Conservation (phyloP, 1,140 invertebrate species). For the Tigriopus japonicus region DNA sequence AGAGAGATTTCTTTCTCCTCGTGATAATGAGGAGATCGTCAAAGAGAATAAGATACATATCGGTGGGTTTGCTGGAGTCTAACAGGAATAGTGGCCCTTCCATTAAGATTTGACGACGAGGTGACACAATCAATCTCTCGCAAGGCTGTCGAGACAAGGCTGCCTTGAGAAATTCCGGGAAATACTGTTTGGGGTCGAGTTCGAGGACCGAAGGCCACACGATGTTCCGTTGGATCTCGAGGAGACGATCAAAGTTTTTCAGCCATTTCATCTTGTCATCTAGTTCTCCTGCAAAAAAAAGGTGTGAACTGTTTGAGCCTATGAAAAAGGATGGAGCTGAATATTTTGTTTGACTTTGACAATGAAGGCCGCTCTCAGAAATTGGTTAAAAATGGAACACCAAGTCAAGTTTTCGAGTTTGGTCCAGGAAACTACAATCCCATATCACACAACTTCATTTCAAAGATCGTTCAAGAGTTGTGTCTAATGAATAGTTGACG, state of each 20-base stretch:
- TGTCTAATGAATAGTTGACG: too few species aligned
- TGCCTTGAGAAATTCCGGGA: slow-evolving; percentile 36
- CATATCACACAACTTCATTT: too few species aligned
- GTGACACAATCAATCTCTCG: slow-evolving; percentile 42
- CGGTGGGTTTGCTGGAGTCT: slow-evolving; percentile 35
- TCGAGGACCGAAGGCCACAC: slow-evolving; percentile 45
- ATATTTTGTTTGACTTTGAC: too few species aligned
- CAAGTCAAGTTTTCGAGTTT: too few species aligned
- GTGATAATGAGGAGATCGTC: slow-evolving; percentile 50
- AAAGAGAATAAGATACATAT: slow-evolving; percentile 45
- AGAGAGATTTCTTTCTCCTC: slow-evolving; percentile 37
- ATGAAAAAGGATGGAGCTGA: too few species aligned
- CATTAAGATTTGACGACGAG: slow-evolving; percentile 36
- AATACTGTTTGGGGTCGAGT: slow-evolving; percentile 40
- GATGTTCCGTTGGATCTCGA: slow-evolving; percentile 45
- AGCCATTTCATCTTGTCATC: slow-evolving; percentile 53
- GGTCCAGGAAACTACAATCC: too few species aligned
- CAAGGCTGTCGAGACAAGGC: slow-evolving; percentile 43
- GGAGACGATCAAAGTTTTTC: slow-evolving; percentile 46
- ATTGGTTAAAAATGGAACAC: too few species aligned
- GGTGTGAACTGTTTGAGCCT: not conserved
- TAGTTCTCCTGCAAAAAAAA: slow-evolving; percentile 34
- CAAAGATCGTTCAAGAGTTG: too few species aligned
- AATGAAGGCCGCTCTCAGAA: too few species aligned
- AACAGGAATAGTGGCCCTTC: slow-evolving; percentile 39